Evolutionary conservation across 2,888 invertebrate species (phyloP), one percentile per base, ranked within the genome.

Genomic region (Papilio gigon): DNA sequence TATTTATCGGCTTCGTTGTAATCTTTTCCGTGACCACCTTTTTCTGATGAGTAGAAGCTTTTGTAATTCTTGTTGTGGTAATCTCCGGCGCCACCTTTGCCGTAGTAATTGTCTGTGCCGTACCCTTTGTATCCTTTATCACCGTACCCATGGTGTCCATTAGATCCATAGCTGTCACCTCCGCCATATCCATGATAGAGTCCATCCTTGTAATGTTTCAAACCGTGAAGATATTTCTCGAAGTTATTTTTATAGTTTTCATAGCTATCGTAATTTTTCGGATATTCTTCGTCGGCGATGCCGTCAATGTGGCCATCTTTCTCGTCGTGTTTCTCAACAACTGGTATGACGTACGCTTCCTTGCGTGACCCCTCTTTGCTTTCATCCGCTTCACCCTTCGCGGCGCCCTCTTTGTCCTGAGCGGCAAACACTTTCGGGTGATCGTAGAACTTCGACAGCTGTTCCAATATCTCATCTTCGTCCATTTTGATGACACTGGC

Each of bases 41-140:
- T 90, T 62, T 89, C 88, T 74, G 93, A 90, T 71, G 86, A 82
- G 76, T 93, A 92, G 75, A 88, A 92, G 42, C 93, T 93, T 78
- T 92, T 90, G 67, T 93, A 87, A 70, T 92, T 89, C 74, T 91
- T 91, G 25, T 90, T 90, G 69, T 92, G 89, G 75, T 94, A 93
- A 74, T 93, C 86, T 9, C 93, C 94, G 69, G 88, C 88, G 58
- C 89, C 90, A 4, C 93, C 94, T 78, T 94, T 93, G 25, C 92
- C 93, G 75, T 89, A 93, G 27, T 87, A 83, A 67, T 93, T 85
- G 62, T 88, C 82, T 56, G 83, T 88, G 44, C 89, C 90, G 78
- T 92, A 93, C 37, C 91, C 94, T 76, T 93, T 87, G 20, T 91
- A 84, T 0, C 89, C 93, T 70, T 93, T 92, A 61, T 92, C 92